Evolutionary conservation across 1,140 invertebrate genomes (phyloP), one percentile per base, ranked within the genome.

Genomic region (Caenorhabditis brenneri): DNA sequence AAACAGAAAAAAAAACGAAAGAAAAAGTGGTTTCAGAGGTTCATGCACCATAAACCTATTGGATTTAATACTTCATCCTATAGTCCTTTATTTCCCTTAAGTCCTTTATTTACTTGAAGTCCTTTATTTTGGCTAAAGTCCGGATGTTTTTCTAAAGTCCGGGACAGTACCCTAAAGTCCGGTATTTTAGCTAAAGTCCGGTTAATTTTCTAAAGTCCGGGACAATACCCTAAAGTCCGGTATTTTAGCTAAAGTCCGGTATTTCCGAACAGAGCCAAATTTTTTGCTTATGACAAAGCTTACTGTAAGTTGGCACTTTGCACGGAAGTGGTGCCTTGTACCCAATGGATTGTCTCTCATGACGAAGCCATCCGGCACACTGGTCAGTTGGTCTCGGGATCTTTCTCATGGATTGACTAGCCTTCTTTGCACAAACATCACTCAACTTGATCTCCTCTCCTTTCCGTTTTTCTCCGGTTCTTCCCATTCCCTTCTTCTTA

Each of bases 321-420:
- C 65, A 74, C n/a, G 65, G 65, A 46, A 74, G 65, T 74, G 65
- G 65, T 15, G 65, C 29, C n/a, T 74, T 74, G 36, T 42, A 74
- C 5, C 36, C 65, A n/a, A 74, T 2, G 36, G 65, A 6, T 19
- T 74, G 58, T 33, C n/a, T n/a, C n/a, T n/a, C n/a, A n/a, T 74
- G 65, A 15, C 65, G 65, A 46, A 36, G 24, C n/a, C n/a, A n/a
- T n/a, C n/a, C n/a, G n/a, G 42, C 12, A 10, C 65, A 74, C 29
- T 39, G 36, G 15, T 74, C 65, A 22, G 65, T 42, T 24, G 65
- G 65, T 24, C 24, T 74, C 1, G 22, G 10, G 65, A 24, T 15
- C 5, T 19, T 46, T 39, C 65, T 39, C 65, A 74, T 74, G 0
- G 65, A 74, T 74, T 74, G 65, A 9, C 65, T 74, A 4, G 65